phyloP scores from a whole-genome alignment of 2,113 vertebrate species.

The Aldabrachelys gigantea region DNA sequence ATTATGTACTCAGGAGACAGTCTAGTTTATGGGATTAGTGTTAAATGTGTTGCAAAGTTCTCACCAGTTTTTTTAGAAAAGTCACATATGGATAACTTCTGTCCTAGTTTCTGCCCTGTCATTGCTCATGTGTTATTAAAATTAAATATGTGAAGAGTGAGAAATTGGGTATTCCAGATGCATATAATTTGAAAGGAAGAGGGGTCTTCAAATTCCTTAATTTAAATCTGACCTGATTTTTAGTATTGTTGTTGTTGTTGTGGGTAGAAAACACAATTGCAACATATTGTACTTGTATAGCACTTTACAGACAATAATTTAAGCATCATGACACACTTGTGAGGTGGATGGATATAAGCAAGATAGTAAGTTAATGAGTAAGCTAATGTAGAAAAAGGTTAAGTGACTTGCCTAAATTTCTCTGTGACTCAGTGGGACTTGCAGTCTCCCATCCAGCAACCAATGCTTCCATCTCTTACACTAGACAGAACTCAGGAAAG shows the following conservation, averaged over 20 bases:
- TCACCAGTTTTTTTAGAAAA: neutral
- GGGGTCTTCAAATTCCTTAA: slow-evolving; percentile 17
- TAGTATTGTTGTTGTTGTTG: neutral
- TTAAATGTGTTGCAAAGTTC: neutral
- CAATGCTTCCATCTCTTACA: neutral
- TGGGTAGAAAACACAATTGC: slow-evolving; percentile 58
- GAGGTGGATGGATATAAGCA: slow-evolving; percentile 44
- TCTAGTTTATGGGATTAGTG: neutral
- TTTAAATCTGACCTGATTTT: slow-evolving; percentile 55
- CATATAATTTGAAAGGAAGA: slow-evolving; percentile 42
- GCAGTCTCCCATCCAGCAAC: neutral
- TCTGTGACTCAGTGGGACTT: neutral
- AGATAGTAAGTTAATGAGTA: slow-evolving; percentile 29
- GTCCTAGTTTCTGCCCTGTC: neutral
- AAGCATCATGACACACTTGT: slow-evolving; percentile 58
- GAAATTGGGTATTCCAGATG: slow-evolving; percentile 36
- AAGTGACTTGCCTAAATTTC: neutral
- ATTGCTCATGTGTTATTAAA: slow-evolving; percentile 24
- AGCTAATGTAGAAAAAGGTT: slow-evolving; percentile 38
- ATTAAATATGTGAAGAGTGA: slow-evolving; percentile 35
- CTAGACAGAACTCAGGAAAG: slow-evolving; percentile 12
- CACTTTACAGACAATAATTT: slow-evolving; percentile 40
- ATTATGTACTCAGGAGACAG: neutral
- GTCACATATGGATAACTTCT: neutral
- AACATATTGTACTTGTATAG: slow-evolving; percentile 59